A percentile compares a stretch with the other conserved stretches of the same genome.
Conservation (phyloP, 2,888 invertebrate genomes). For the Silvanus unidentatus region DNA sequence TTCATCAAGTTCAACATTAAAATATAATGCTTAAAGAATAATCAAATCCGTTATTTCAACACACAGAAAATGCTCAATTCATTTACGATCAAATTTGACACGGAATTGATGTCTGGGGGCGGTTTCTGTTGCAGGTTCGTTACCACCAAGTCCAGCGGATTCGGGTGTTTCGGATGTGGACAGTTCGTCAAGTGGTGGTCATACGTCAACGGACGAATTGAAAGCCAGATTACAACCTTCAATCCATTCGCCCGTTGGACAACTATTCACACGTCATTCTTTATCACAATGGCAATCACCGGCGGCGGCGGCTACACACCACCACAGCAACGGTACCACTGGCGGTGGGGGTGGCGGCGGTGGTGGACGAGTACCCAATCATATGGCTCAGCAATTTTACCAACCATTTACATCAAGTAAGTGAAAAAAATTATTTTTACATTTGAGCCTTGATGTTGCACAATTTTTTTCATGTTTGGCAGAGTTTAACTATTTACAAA, state of each 20-base stretch:
- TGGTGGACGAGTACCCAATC: slow-evolving; percentile 26
- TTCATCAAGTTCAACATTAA: too few relatives aligned
- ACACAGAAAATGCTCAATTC: too few relatives aligned
- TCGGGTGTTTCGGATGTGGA: slow-evolving; percentile 96
- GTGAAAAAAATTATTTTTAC: slow-evolving; percentile 17
- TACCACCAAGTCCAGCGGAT: slow-evolving; percentile 95
- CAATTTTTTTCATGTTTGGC: slow-evolving; percentile 3
- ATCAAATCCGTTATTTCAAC: too few relatives aligned
- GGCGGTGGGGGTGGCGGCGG: too few relatives aligned
- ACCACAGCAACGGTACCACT: slow-evolving; percentile 17
- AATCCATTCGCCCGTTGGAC: slow-evolving; percentile 41
- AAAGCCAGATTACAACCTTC: slow-evolving; percentile 78
- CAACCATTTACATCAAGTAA: slow-evolving; percentile 38
- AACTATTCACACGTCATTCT: slow-evolving; percentile 32
- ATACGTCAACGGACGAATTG: slow-evolving; percentile 72
- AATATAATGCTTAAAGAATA: too few relatives aligned
- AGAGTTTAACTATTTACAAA: slow-evolving; percentile 8
- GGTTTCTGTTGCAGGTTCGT: slow-evolving; percentile 62
- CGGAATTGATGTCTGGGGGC: slow-evolving; percentile 15
- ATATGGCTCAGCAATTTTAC: slow-evolving; percentile 36
- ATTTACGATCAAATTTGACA: too few relatives aligned
- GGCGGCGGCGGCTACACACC: slow-evolving; percentile 18
- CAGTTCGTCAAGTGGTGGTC: slow-evolving; percentile 67
- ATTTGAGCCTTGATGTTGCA: neutral
- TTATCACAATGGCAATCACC: slow-evolving; percentile 29